phyloP scores from a whole-genome alignment of 2,113 vertebrate genomes.

The Maccullochella peelii region DNA sequence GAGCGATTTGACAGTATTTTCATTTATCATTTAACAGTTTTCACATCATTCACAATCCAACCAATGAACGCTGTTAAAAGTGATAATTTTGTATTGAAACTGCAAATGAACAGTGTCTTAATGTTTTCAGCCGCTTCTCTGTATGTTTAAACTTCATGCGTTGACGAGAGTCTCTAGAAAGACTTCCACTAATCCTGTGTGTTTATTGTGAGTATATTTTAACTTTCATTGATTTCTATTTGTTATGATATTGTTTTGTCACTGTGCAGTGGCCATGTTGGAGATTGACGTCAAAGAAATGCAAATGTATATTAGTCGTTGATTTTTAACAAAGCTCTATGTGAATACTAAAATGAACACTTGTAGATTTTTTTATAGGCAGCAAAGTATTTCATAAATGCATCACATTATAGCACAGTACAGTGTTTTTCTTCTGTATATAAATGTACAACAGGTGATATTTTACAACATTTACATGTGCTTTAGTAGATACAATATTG shows the following conservation, averaged over 20 bases:
- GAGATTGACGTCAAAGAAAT: constrained; percentile 56
- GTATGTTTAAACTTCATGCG: constrained; percentile 28
- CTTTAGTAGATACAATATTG: constrained; percentile 55
- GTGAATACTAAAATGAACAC: constrained; percentile 68
- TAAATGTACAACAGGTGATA: constrained; percentile 61
- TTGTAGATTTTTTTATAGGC: constrained; percentile 78
- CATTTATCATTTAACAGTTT: constrained; percentile 6
- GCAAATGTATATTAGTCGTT: constrained; percentile 31
- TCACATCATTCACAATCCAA: not conserved
- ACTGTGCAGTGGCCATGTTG: constrained; percentile 44
- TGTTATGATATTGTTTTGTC: constrained; percentile 16
- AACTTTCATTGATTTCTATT: not conserved
- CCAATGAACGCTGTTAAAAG: constrained; percentile 12
- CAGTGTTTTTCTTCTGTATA: constrained; percentile 67
- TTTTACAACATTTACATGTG: constrained; percentile 56
- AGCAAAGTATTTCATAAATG: constrained; percentile 61
- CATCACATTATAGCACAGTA: constrained; percentile 54
- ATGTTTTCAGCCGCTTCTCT: constrained; percentile 21
- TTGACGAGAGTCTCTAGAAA: not conserved
- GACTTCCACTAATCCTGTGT: not conserved
- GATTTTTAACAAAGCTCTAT: constrained; percentile 56
- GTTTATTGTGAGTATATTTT: constrained; percentile 17
- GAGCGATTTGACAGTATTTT: constrained; percentile 31
- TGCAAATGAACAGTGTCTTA: constrained; percentile 19
- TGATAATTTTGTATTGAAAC: constrained; percentile 26